phyloP scores from a whole-genome alignment of 2,797 vertebrate genomes.

The Lepus townsendii region DNA sequence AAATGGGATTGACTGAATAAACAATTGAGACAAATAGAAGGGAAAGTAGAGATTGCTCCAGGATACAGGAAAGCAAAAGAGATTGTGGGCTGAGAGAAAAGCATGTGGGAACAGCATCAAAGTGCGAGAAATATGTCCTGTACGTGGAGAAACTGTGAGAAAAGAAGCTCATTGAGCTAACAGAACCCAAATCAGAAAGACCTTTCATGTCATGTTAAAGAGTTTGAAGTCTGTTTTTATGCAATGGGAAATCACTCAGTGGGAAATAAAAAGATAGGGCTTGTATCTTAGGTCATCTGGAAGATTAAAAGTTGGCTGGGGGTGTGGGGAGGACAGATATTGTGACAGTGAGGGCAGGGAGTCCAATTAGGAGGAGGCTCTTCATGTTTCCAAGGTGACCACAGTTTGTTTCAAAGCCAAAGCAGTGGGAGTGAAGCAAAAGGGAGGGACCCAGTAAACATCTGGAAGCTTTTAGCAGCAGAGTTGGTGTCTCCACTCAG shows the following conservation, averaged over 20 bases:
- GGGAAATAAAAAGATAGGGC: constrained; percentile 42
- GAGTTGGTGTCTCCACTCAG: not conserved
- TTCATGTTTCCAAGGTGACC: not conserved
- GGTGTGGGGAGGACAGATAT: not conserved
- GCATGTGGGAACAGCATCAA: not conserved
- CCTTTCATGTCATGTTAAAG: not conserved
- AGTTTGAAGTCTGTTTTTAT: constrained; percentile 10
- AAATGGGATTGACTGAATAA: not conserved
- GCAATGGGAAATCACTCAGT: constrained; percentile 11
- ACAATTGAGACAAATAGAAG: not conserved
- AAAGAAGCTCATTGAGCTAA: not conserved
- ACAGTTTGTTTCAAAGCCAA: constrained; percentile 1
- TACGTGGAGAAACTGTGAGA: not conserved
- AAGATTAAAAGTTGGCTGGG: not conserved
- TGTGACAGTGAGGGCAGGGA: not conserved
- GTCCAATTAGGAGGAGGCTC: not conserved
- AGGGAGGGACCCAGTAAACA: not conserved
- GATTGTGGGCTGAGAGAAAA: not conserved
- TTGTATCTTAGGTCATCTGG: constrained; percentile 39
- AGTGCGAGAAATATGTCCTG: not conserved
- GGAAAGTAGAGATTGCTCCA: not conserved
- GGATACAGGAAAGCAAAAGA: not conserved
- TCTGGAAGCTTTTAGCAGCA: not conserved
- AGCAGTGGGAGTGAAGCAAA: not conserved
- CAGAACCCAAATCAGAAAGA: not conserved